phyloP scores from a whole-genome alignment of 1,140 invertebrate species.

The Caenorhabditis inopinata region DNA sequence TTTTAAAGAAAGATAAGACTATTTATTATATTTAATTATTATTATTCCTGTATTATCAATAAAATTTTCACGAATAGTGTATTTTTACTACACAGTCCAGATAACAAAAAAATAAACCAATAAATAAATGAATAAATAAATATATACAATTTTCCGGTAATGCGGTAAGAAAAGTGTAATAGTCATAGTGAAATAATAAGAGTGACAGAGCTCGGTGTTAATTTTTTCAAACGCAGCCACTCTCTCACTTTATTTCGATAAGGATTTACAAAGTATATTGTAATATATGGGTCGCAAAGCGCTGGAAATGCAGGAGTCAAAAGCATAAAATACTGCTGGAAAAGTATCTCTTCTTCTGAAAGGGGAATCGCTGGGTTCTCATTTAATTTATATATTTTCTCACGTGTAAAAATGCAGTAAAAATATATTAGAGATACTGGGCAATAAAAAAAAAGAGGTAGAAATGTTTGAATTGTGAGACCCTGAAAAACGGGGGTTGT shows the following conservation, averaged over 20 bases:
- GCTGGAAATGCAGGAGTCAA: not conserved
- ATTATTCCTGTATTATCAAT: too few species aligned
- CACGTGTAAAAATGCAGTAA: not conserved
- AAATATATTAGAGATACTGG: not conserved
- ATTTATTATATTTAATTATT: too few species aligned
- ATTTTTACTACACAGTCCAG: too few species aligned
- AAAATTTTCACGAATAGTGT: too few species aligned
- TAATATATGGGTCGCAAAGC: not conserved
- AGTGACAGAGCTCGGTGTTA: not conserved
- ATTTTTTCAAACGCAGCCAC: not conserved
- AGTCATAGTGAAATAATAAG: too few species aligned
- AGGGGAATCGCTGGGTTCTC: not conserved
- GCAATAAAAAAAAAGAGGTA: not conserved
- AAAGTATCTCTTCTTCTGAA: not conserved
- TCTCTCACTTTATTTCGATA: not conserved
- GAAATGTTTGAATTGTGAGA: not conserved
- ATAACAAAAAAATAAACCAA: too few species aligned
- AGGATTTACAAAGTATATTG: not conserved
- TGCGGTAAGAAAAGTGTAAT: too few species aligned
- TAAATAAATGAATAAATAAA: too few species aligned
- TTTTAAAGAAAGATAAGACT: too few species aligned
- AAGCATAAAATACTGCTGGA: conserved; percentile 20
- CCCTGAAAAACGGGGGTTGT: not conserved
- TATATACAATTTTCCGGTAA: too few species aligned
- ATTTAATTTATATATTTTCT: not conserved